Evolutionary conservation across 1,140 invertebrate species (phyloP), one percentile per base, ranked within the genome.

Genomic region (Lanistes nyassanus): DNA sequence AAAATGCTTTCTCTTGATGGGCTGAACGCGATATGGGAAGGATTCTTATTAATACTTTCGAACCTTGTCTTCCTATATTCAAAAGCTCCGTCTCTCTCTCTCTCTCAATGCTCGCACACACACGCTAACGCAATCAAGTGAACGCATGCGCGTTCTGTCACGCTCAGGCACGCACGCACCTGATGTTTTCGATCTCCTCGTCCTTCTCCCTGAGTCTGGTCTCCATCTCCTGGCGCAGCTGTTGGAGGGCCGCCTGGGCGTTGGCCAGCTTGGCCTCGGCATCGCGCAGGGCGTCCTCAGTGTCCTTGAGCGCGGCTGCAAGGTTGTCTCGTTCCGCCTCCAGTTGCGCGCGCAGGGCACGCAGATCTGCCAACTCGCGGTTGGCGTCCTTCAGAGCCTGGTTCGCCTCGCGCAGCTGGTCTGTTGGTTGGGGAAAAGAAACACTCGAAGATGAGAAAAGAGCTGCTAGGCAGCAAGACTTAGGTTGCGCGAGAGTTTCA

Each of bases 151-250:
- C 42, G 42, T 47, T 9, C n/a, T n/a, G n/a, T n/a, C n/a, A n/a
- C n/a, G n/a, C 19, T 9, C 9, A 6, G 2, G 42, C 42, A 47
- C 5, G 42, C 21, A 51, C 64, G 29, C 76, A 87, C 86, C 84
- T 87, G 81, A 87, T 85, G 78, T 82, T 84, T 68, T 90, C 89
- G 37, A 90, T 83, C 79, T 90, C 89, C 66, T 89, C 88, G 58
- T 90, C 89, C 84, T 90, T 90, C 76, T 89, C 89, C 62, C 88
- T 78, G 39, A 90, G 88, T 78, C 88, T 83, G 74, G 83, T 83
- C 81, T 89, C 88, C 85, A 90, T 87, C 75, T 90, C 89, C 58
- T 79, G 77, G 37, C 84, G 79, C 70, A 90, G 85, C 71, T 85
- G 82, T 78, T 81, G 81, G 34, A 90, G 86, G 68, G 89, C 87